Percentiles rank a stretch among this genome's conserved stretches.
Evolutionary conservation across 2,797 vertebrate species (phyloP).

Genomic region (Acanthurus lineatus): DNA sequence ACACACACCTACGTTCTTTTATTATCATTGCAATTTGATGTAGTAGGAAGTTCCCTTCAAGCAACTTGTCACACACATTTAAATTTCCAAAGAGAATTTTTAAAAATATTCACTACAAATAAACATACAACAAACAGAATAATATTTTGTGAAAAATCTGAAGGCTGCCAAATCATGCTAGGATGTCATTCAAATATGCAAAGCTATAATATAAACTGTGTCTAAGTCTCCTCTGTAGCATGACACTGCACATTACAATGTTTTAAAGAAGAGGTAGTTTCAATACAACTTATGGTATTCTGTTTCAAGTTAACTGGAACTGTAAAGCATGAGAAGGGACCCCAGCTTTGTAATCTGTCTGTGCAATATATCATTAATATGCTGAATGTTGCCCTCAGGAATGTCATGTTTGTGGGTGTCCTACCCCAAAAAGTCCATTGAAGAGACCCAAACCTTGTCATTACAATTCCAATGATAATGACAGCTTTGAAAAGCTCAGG

Average conservation of each 20-base stretch:
- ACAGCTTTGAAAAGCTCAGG: slow-evolving; percentile 86
- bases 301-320: slow-evolving; percentile 77
- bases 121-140: neutral
- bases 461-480: slow-evolving; percentile 90
- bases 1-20: slow-evolving; percentile 53
- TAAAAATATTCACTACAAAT: slow-evolving; percentile 11
- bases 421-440: slow-evolving; percentile 86
- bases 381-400: slow-evolving; percentile 85
- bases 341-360: slow-evolving; percentile 84
- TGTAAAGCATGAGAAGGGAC: slow-evolving; percentile 76
- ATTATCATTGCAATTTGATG: slow-evolving; percentile 59
- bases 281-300: slow-evolving; percentile 73
- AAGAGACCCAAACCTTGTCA: slow-evolving; percentile 88
- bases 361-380: slow-evolving; percentile 87
- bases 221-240: slow-evolving; percentile 47
- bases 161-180: slow-evolving; percentile 15
- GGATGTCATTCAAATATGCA: slow-evolving; percentile 42
- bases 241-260: slow-evolving; percentile 78
- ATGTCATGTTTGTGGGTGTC: slow-evolving; percentile 89
- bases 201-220: slow-evolving; percentile 14
- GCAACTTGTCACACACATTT: slow-evolving; percentile 2
- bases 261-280: slow-evolving; percentile 66
- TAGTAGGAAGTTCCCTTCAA: slow-evolving; percentile 20
- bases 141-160: neutral
- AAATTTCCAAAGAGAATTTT: slow-evolving; percentile 16